phyloP scores from a whole-genome alignment of 2,797 vertebrate genomes.

The Podarcis lilfordi region DNA sequence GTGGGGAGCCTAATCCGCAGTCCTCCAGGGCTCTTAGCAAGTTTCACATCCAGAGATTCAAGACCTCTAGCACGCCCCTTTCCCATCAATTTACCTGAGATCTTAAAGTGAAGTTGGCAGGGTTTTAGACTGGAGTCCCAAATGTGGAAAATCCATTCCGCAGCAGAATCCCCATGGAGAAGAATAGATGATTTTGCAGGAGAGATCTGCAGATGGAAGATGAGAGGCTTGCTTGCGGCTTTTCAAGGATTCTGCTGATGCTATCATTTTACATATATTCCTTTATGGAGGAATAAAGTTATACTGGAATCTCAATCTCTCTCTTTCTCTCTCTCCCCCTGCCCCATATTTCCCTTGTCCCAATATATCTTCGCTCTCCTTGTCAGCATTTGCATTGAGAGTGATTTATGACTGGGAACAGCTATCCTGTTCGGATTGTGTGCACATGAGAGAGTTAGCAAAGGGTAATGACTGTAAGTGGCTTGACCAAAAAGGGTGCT shows the following conservation, averaged over 20 bases:
- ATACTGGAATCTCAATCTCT: neutral
- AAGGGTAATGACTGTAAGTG: constrained; percentile 10
- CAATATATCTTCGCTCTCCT: neutral
- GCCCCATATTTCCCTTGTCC: neutral
- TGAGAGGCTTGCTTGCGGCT: neutral
- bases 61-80: neutral
- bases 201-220: neutral
- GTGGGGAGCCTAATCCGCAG: neutral
- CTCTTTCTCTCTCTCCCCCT: neutral
- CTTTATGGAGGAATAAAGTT: neutral
- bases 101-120: neutral
- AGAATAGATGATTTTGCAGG: neutral
- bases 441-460: constrained; percentile 22
- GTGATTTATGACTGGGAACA: neutral
- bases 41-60: neutral
- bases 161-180: neutral
- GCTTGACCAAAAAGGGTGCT: neutral
- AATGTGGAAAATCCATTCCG: neutral
- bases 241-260: neutral
- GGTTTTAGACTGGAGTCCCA: neutral
- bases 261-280: neutral
- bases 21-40: neutral
- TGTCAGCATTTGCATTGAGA: neutral
- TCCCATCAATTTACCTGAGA: neutral
- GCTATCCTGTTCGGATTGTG: constrained; percentile 11